Base-by-base conservation (phyloP, 2,888 invertebrate genomes). In the Apamea epomidion region DNA sequence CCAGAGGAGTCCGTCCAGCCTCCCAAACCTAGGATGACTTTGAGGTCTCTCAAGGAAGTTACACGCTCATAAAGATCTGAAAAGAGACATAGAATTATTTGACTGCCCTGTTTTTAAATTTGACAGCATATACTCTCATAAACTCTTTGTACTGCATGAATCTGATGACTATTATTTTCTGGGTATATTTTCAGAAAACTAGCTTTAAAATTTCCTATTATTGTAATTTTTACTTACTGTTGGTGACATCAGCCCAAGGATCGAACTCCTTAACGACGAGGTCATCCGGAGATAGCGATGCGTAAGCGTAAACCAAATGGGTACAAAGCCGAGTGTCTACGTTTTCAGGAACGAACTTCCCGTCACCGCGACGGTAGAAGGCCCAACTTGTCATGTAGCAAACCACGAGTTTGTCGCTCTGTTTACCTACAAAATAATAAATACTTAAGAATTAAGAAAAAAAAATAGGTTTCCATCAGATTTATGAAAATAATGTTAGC, bases 1-100 rank as follows among this genome's bases (percentile, higher is more conserved):
- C 98, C 99, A 0, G 98, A 97, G 0, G 99, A 99, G 94, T 99
- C 99, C 0, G 99, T 99, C 99, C 99, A 99, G 1, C 99, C 99
- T n/a, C 99, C 99, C 76, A 99, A 94, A 1, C 99, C 99, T 54
- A 99, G 95, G 12, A 99, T 94, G 0, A 98, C 98, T 87, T 97
- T 97, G 0, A 97, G 96, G 71, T 97, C 98, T 79, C 97, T 97
- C 29, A 98, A 95, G 0, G 98, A 97, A 0, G 98, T 98, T 3
- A 98, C 97, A 85, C 99, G 97, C 89, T 98, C 98, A 92, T 99
- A 99, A 74, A 99, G 97, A 94, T 98, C 98, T 98, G 94, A n/a
- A 91, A 89, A 67, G 48, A 79, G 65, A 48, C 2, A 51, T 37
- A 21, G 2, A 67, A 48, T 37, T 74, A 78, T 54, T 60, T 58